phyloP scores from a whole-genome alignment of 2,113 vertebrate genomes.

The Amphilophus citrinellus region DNA sequence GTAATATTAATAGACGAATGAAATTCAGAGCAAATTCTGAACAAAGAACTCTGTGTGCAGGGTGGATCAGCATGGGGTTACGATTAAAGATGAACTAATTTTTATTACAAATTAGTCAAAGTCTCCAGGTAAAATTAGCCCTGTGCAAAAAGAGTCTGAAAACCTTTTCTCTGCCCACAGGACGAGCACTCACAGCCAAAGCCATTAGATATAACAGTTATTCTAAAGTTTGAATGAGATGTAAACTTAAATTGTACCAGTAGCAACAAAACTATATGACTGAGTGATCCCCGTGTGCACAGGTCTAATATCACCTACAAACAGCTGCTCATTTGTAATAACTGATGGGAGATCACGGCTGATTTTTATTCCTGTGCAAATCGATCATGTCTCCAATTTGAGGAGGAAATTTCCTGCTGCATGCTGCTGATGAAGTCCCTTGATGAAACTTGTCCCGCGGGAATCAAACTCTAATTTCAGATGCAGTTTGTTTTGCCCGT shows the following conservation, averaged over 20 bases:
- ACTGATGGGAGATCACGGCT: background rate
- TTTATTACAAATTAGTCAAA: too few species aligned
- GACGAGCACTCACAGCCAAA: background rate
- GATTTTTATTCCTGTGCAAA: slow-evolving; percentile 6
- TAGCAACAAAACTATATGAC: background rate
- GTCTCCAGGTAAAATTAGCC: background rate
- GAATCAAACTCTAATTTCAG: slow-evolving; percentile 30
- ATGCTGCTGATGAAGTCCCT: slow-evolving; percentile 10
- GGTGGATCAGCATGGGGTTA: background rate
- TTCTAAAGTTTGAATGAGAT: background rate
- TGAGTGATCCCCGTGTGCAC: rapidly evolving
- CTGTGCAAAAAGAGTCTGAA: background rate
- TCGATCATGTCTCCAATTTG: slow-evolving; percentile 22
- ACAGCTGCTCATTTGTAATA: background rate
- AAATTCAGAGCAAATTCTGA: background rate
- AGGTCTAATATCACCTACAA: background rate
- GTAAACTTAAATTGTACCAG: background rate
- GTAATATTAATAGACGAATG: background rate
- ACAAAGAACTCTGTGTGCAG: background rate
- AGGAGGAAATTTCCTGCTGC: slow-evolving; percentile 11
- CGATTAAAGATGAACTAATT: background rate
- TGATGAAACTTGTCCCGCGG: slow-evolving; percentile 13
- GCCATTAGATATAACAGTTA: background rate
- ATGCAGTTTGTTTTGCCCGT: background rate
- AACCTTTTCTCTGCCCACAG: background rate